Base-by-base conservation (phyloP, 2,113 vertebrate genomes). In the Colius striatus region DNA sequence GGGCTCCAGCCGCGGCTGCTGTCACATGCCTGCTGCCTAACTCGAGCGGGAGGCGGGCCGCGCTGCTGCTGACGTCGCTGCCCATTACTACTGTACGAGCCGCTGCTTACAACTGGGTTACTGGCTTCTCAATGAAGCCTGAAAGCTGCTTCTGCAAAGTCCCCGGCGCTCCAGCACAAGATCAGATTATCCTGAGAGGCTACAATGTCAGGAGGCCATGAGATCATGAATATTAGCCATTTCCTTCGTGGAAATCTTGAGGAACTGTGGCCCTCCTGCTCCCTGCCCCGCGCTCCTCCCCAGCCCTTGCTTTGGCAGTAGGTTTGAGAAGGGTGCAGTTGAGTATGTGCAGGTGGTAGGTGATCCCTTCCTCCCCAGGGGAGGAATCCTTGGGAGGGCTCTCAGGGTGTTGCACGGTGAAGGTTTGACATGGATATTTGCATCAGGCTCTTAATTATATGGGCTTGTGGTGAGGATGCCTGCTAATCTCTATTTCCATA, bases 11-110 rank as follows among this genome's bases (percentile, higher is more conserved):
- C 91, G 85, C 74, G 86, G 87, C 94, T 90, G 73, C 97, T 81
- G 97, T 97, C 98, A 97, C 97, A 97, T 97, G 97, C 96, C 92
- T 76, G 67, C 92, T 94, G 92, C 73, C 72, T 94, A 95, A 96
- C 96, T 95, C 61, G 96, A 89, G 92, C 84, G 12, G 87, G 92
- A 96, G 97, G 97, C 97, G 63, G 93, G 80, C 82, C 45, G 57
- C 84, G 86, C 63, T 91, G 68, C 43, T 90, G 47, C 80, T 90
- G 97, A 97, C 95, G 97, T 96, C 92, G 87, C 89, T 94, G 87
- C 87, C 93, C 84, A 62, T 94, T 97, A 97, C 96, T 97, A 97
- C 94, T 67, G 94, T 85, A 75, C 58, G 36, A 95, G 92, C 92
- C 93, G 89, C 73, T 91, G 87, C 96, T 97, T 96, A 96, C 97